phyloP scores from a whole-genome alignment of 2,888 invertebrate genomes.

The Steinernema carpocapsae region DNA sequence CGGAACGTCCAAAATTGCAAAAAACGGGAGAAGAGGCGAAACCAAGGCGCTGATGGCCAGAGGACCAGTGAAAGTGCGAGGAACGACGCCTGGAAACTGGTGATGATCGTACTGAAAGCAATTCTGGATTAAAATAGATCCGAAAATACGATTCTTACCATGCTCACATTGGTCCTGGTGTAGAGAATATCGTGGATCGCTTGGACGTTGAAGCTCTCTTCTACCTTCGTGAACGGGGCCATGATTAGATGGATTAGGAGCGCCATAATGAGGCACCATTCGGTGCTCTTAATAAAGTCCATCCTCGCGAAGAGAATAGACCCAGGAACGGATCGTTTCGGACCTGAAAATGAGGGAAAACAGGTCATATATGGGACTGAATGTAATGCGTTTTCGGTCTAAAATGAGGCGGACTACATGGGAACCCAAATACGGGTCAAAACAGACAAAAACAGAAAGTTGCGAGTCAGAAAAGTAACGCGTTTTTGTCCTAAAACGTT shows the following conservation, averaged over 20 bases:
- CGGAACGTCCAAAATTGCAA: conserved; percentile 48
- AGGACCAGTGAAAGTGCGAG: conserved; percentile 92
- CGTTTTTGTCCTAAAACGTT: no score
- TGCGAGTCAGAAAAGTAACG: no score
- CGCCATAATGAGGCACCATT: conserved; percentile 60
- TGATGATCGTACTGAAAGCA: conserved; percentile 89
- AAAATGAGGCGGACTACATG: no score
- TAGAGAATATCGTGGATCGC: conserved; percentile 95
- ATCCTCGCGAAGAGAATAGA: conserved; percentile 34
- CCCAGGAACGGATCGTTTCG: neutral
- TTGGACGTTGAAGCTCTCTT: conserved; percentile 98
- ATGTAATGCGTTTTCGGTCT: no score
- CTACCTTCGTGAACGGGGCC: conserved; percentile 77
- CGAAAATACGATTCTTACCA: conserved; percentile 42
- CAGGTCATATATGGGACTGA: no score
- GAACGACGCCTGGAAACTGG: conserved; percentile 95
- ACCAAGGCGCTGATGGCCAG: conserved; percentile 79
- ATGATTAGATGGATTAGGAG: conserved; percentile 56
- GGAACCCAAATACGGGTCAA: no score
- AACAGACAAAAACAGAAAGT: neutral
- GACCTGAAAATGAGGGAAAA: no score
- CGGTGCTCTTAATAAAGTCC: conserved; percentile 55
- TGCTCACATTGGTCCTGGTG: conserved; percentile 73
- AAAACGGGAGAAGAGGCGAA: conserved; percentile 40
- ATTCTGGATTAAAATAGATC: neutral